A percentile compares a stretch with the other conserved stretches of the same genome.
These are phyloP conservation scores for Acronicta alni DNA, from an alignment of 2,888 invertebrate genomes.

Conservation along the genomic window DNA sequence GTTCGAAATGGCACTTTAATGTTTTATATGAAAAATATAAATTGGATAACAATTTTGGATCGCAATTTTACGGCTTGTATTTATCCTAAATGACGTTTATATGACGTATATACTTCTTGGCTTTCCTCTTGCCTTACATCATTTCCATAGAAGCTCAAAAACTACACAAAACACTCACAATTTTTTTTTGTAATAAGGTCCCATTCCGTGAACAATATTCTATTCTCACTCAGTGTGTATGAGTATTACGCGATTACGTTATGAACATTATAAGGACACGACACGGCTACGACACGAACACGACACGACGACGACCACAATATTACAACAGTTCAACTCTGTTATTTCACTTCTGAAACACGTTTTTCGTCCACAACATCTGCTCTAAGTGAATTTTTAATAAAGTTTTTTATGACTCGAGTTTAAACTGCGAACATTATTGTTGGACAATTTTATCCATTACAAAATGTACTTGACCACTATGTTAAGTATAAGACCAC, in stretches of 20 bases:
- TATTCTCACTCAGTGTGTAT: slow-evolving; percentile 30
- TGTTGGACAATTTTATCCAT: slow-evolving; percentile 10
- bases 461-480: no score
- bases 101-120: slow-evolving; percentile 23
- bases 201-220: slow-evolving; percentile 5
- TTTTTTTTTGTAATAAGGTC: no score
- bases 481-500: no score
- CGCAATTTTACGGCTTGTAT: slow-evolving; percentile 13
- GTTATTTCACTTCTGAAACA: slow-evolving; percentile 29
- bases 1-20: no score
- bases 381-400: slow-evolving; percentile 41
- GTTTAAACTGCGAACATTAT: slow-evolving; percentile 32
- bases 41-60: not conserved
- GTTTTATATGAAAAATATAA: no score
- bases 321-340: slow-evolving; percentile 25
- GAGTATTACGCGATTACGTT: slow-evolving; percentile 55
- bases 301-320: slow-evolving; percentile 13
- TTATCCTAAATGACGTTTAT: slow-evolving; percentile 28
- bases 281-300: slow-evolving; percentile 19
- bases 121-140: no score
- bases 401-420: slow-evolving; percentile 40
- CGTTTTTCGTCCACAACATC: slow-evolving; percentile 25
- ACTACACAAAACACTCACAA: no score
- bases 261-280: slow-evolving; percentile 50
- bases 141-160: no score